Conservation (phyloP, 1,140 invertebrate genomes). For the Bombus pyrosoma region DNA sequence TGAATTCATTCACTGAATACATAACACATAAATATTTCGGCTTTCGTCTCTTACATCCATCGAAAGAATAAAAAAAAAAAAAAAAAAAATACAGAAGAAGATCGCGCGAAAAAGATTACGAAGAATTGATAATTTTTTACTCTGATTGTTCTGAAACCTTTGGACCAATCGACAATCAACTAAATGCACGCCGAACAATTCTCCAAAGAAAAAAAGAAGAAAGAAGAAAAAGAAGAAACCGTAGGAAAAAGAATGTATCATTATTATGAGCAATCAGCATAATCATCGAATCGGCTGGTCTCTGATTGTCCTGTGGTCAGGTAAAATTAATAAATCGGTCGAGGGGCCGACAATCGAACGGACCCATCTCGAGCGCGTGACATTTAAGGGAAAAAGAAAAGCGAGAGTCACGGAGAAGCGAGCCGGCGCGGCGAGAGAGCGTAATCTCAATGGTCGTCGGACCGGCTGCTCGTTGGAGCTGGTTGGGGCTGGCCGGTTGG, state of each 20-base stretch:
- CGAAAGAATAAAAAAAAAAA: no score
- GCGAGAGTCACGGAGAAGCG: constrained; percentile 31
- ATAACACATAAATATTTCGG: no score
- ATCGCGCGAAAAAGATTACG: no score
- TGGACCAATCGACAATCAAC: background rate
- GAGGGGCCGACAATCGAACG: constrained; percentile 31
- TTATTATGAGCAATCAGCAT: constrained; percentile 15
- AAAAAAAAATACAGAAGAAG: no score
- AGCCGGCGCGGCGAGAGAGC: constrained; percentile 57
- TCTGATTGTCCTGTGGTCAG: constrained; percentile 38
- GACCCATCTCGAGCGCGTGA: constrained; percentile 62
- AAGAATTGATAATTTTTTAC: background rate
- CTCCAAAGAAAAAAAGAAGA: background rate
- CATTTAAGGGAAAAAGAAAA: constrained; percentile 71
- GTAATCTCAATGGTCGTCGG: constrained; percentile 77
- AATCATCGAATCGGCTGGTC: constrained; percentile 36
- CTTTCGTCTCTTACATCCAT: no score
- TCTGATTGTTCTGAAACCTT: background rate
- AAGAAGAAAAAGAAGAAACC: background rate
- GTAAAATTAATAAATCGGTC: constrained; percentile 51
- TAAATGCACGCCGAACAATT: background rate
- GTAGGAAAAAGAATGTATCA: background rate
- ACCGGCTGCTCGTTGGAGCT: constrained; percentile 65
- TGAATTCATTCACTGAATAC: no score
- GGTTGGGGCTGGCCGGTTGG: constrained; percentile 79